Evolutionary conservation across 2,888 invertebrate genomes (phyloP).

Genomic region (Apamea monoglypha): DNA sequence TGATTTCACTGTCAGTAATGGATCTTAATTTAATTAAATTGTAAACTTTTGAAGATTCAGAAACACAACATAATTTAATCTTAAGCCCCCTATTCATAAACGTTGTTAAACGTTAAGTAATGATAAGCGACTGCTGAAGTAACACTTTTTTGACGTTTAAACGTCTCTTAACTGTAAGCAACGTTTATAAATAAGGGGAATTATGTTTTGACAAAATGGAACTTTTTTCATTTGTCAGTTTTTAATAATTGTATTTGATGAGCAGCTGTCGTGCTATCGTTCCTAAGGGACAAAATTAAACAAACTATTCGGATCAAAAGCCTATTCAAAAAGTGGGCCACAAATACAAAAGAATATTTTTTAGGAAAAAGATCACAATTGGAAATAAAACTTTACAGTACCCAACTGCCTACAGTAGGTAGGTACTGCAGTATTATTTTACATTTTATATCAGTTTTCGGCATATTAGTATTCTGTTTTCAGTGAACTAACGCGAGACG

Average conservation of each 20-base stretch:
- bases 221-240: not conserved
- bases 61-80: not conserved
- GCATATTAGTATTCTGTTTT: constrained; percentile 7
- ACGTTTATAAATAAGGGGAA: too few species aligned
- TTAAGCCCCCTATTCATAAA: too few species aligned
- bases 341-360: not conserved
- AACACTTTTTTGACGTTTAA: too few species aligned
- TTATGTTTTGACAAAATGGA: not conserved
- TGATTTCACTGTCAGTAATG: not conserved
- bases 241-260: constrained; percentile 8
- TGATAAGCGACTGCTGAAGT: too few species aligned
- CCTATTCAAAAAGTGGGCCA: too few species aligned
- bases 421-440: not conserved
- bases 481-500: not conserved
- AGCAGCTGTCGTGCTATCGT: not conserved
- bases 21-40: not conserved
- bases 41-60: not conserved
- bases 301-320: not conserved
- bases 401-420: not conserved
- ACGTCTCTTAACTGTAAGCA: too few species aligned
- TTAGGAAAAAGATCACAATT: not conserved
- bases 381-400: not conserved
- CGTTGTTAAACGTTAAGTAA: too few species aligned
- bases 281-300: not conserved
- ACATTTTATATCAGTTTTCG: not conserved